Percentiles rank a stretch among this genome's conserved stretches.
Evolutionary conservation across 2,113 vertebrate species (phyloP).

Genomic region (Harpagus bidentatus): DNA sequence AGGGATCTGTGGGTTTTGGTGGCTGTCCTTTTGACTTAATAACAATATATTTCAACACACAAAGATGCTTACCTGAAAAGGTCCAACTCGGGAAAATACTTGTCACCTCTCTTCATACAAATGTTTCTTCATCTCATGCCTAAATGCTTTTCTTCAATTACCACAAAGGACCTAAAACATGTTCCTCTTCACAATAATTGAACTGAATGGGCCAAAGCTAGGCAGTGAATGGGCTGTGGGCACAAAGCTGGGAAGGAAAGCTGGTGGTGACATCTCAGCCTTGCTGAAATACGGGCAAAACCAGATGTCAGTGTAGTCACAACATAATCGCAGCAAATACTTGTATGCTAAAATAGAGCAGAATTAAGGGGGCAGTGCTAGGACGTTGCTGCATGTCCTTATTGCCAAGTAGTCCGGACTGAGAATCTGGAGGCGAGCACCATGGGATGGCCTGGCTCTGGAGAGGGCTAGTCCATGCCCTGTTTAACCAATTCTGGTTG

Average conservation of each 20-base stretch:
- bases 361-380: not conserved
- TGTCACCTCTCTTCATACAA: not conserved
- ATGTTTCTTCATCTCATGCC: not conserved
- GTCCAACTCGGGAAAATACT: not conserved
- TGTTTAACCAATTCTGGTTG: not conserved
- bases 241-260: not conserved
- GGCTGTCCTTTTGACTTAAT: not conserved
- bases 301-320: not conserved
- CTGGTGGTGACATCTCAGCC: not conserved
- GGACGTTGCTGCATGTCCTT: not conserved
- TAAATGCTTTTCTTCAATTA: not conserved
- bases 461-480: not conserved
- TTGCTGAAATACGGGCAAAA: not conserved
- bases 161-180: not conserved
- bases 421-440: not conserved
- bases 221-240: not conserved
- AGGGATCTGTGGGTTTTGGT: not conserved
- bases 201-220: not conserved
- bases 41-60: not conserved
- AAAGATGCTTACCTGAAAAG: not conserved
- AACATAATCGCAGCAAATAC: no score
- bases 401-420: not conserved
- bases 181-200: not conserved
- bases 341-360: not conserved
- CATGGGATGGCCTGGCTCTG: no score